Evolutionary conservation across 2,113 vertebrate species (phyloP).

Genomic region (Microcebus murinus): DNA sequence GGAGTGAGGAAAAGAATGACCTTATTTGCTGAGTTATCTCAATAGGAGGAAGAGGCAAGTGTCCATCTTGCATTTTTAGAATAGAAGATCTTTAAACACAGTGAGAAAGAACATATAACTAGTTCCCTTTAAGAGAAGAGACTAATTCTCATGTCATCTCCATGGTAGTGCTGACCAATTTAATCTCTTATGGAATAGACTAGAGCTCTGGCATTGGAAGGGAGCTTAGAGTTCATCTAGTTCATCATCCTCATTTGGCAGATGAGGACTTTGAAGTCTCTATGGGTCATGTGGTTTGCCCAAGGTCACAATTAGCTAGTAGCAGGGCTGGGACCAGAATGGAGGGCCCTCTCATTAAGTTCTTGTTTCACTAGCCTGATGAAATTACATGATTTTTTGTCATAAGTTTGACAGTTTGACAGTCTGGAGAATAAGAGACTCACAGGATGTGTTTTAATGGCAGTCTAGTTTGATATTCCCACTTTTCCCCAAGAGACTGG

Average conservation of each 20-base stretch:
- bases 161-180: background rate
- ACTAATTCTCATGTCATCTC: background rate
- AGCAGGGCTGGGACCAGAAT: background rate
- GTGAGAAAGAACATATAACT: background rate
- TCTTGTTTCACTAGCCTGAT: background rate
- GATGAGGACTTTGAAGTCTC: slow-evolving; percentile 7
- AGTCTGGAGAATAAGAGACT: slow-evolving; percentile 26
- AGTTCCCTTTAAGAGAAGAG: background rate
- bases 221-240: background rate
- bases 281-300: background rate
- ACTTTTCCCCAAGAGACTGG: background rate
- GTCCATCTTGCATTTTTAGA: slow-evolving; percentile 21
- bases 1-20: background rate
- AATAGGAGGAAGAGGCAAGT: background rate
- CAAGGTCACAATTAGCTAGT: slow-evolving; percentile 10
- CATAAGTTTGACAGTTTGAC: slow-evolving; percentile 51
- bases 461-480: background rate
- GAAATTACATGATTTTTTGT: background rate
- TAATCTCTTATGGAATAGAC: background rate
- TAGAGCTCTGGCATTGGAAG: background rate
- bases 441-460: slow-evolving; percentile 33
- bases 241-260: background rate
- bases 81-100: slow-evolving; percentile 39
- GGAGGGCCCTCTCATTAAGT: background rate
- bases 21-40: background rate